Conservation (phyloP, 2,113 vertebrate genomes). For the Phalacrocorax pelagicus region DNA sequence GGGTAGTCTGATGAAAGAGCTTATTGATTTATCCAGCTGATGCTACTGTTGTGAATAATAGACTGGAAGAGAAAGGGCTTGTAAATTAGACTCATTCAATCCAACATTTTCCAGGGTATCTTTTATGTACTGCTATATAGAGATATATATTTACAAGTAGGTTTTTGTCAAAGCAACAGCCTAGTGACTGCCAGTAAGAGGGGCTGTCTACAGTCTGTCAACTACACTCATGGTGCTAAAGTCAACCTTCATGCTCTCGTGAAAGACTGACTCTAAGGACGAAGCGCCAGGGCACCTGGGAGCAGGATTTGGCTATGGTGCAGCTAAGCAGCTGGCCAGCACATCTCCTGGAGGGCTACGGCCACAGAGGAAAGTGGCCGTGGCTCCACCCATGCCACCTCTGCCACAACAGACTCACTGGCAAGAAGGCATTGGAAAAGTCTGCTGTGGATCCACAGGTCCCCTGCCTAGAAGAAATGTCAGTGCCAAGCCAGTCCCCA, state of each 20-base stretch:
- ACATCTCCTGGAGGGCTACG: background rate
- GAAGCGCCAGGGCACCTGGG: background rate
- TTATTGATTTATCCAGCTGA: constrained; percentile 69
- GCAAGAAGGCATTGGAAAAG: background rate
- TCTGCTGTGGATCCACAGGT: background rate
- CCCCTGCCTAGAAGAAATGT: background rate
- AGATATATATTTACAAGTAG: background rate
- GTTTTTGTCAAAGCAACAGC: constrained; percentile 24
- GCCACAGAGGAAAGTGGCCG: background rate
- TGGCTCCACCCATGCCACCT: background rate
- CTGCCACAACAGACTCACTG: background rate
- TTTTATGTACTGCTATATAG: background rate
- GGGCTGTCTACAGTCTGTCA: background rate
- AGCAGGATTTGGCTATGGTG: background rate
- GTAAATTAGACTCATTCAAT: constrained; percentile 55
- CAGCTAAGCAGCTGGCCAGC: background rate
- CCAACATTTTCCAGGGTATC: constrained; percentile 7
- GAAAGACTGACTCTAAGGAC: background rate
- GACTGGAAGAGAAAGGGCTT: constrained; percentile 50
- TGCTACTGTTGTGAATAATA: constrained; percentile 60
- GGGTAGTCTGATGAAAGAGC: constrained; percentile 49
- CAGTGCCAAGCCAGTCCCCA: background rate
- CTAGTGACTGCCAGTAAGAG: background rate
- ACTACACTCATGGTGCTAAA: background rate
- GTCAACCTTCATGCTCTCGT: background rate